A percentile compares a stretch with the other conserved stretches of the same genome.
These are phyloP conservation scores for Brachionus plicatilis DNA, from an alignment of 1,140 invertebrate genomes.

Conservation along the genomic window DNA sequence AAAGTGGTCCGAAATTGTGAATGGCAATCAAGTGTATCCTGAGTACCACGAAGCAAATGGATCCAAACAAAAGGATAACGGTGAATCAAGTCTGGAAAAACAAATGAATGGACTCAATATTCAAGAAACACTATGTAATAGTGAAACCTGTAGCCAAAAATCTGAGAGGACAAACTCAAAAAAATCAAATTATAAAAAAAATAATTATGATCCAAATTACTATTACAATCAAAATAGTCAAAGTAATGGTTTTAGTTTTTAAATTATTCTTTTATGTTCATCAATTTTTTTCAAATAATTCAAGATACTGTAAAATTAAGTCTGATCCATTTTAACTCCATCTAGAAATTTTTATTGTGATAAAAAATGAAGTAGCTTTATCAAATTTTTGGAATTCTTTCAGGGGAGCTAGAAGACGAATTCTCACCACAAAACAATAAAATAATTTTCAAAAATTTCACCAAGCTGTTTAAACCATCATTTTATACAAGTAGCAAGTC, in stretches of 20 bases:
- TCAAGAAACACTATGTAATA: not conserved
- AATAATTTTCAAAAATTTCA: no score
- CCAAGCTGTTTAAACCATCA: no score
- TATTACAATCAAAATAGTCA: slow-evolving; percentile 11
- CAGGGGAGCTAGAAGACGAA: no score
- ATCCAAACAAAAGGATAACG: not conserved
- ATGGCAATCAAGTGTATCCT: not conserved
- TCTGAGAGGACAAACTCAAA: not conserved
- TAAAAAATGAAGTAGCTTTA: no score
- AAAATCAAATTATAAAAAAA: slow-evolving; percentile 10
- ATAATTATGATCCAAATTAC: not conserved
- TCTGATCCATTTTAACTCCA: no score
- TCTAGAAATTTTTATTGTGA: no score
- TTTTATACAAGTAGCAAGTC: no score
- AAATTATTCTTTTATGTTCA: no score
- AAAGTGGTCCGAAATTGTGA: slow-evolving; percentile 24
- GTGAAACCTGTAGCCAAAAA: not conserved
- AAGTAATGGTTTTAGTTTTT: not conserved
- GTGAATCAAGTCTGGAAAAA: not conserved
- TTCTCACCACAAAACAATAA: no score
- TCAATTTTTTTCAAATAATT: no score
- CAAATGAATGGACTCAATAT: not conserved
- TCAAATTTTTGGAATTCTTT: no score
- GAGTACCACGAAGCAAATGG: not conserved
- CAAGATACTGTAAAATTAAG: no score